phyloP scores from a whole-genome alignment of 1,140 invertebrate genomes.

The Diabrotica undecimpunctata region DNA sequence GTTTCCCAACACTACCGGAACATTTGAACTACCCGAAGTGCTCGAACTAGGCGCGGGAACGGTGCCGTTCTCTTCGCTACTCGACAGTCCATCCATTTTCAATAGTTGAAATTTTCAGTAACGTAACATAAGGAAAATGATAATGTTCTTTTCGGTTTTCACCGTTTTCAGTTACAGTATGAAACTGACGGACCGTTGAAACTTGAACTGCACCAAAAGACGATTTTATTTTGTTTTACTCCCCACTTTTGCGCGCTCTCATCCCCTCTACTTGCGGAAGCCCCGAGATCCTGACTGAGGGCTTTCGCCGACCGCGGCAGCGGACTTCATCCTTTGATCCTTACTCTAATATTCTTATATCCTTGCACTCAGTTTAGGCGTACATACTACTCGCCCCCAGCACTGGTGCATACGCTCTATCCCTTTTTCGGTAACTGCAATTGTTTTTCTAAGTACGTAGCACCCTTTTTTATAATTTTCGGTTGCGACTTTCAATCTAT shows the following conservation, averaged over 20 bases:
- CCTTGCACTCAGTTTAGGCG: not conserved
- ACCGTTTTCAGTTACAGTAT: constrained; percentile 15
- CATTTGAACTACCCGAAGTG: constrained; percentile 18
- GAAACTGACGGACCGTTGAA: constrained; percentile 29
- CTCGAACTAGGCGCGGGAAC: constrained; percentile 18
- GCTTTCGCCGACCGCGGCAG: not conserved
- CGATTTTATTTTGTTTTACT: constrained; percentile 42
- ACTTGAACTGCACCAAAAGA: constrained; percentile 36
- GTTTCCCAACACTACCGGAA: constrained; percentile 23
- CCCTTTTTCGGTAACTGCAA: not conserved
- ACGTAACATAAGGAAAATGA: constrained; percentile 4
- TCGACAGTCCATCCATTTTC: not conserved
- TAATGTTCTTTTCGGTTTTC: not conserved
- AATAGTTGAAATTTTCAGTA: not conserved
- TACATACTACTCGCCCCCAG: not conserved
- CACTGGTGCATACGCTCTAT: not conserved
- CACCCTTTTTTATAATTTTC: not conserved
- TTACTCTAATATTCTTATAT: constrained; percentile 14
- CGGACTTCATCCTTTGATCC: constrained; percentile 5
- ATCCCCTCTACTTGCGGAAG: constrained; percentile 29
- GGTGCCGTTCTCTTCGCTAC: not conserved
- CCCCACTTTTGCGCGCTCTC: constrained; percentile 29
- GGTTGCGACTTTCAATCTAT: not conserved
- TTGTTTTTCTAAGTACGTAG: not conserved
- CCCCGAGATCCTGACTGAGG: constrained; percentile 1